These are phyloP conservation scores for Pachypeltis micranthus DNA, from an alignment of 1,140 invertebrate species.

Conservation along the genomic window DNA sequence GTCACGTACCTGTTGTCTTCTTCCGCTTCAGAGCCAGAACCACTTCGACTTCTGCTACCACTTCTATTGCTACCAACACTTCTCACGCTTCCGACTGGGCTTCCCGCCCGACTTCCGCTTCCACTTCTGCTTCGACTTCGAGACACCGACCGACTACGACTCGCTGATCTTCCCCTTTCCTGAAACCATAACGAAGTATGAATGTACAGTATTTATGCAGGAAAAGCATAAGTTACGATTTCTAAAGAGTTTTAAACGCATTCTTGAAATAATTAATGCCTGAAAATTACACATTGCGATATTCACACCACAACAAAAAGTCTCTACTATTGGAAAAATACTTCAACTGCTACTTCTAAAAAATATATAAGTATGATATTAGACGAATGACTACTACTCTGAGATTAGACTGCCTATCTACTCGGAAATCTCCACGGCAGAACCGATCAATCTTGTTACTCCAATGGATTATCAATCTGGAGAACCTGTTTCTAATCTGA, in stretches of 20 bases:
- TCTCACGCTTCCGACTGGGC: slow-evolving; percentile 1
- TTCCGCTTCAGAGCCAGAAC: slow-evolving; percentile 26
- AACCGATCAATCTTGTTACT: no score
- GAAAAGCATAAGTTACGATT: background rate
- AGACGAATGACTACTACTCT: no score
- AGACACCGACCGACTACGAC: slow-evolving; percentile 14
- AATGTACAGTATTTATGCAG: background rate
- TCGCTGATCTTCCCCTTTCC: slow-evolving; percentile 10
- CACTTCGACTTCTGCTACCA: slow-evolving; percentile 24
- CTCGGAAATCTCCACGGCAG: no score
- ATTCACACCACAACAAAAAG: background rate
- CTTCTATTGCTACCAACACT: slow-evolving; percentile 20
- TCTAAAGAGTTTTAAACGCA: background rate
- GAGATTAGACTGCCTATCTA: no score
- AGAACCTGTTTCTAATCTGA: no score
- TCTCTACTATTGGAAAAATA: no score
- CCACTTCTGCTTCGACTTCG: slow-evolving; percentile 19
- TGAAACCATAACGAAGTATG: background rate
- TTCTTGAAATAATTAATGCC: no score
- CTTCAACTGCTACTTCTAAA: no score
- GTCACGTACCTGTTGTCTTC: slow-evolving; percentile 23
- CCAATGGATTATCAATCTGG: no score
- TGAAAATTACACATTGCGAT: no score
- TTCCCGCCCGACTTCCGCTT: slow-evolving; percentile 14
- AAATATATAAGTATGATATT: no score